Evolutionary conservation across 2,797 vertebrate species (phyloP).

Genomic region (Sebastes minor): DNA sequence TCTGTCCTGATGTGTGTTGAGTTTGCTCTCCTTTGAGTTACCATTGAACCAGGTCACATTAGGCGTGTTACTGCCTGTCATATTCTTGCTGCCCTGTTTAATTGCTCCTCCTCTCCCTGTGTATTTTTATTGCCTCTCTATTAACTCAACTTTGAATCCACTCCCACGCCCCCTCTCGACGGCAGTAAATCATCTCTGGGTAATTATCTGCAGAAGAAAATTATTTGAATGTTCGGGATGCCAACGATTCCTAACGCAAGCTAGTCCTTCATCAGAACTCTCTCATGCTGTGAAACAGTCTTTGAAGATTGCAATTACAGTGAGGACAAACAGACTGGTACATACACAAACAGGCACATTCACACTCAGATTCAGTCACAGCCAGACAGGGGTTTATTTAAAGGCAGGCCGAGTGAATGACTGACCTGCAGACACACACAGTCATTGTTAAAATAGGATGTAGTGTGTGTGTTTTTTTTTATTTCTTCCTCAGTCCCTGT

Average conservation of each 20-base stretch:
- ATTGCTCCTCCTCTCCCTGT: conserved; percentile 6
- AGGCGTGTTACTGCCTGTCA: conserved; percentile 3
- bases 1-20: neutral
- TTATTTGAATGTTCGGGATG: conserved; percentile 13
- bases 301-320: conserved; percentile 30
- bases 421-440: neutral
- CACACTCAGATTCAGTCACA: neutral
- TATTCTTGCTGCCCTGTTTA: neutral
- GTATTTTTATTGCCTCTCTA: conserved; percentile 22
- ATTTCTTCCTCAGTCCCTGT: neutral
- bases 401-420: neutral
- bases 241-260: conserved; percentile 5
- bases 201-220: conserved; percentile 40
- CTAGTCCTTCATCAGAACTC: neutral
- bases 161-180: conserved; percentile 4
- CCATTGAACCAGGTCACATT: neutral
- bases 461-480: neutral
- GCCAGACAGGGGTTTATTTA: neutral
- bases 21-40: neutral
- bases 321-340: neutral
- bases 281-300: conserved; percentile 9
- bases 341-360: neutral
- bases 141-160: conserved; percentile 15
- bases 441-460: conserved; percentile 1
- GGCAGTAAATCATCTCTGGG: conserved; percentile 43